Percentiles rank a stretch among this genome's conserved stretches.
phyloP scores from a whole-genome alignment of 1,140 invertebrate species.

The Lucilia sericata region DNA sequence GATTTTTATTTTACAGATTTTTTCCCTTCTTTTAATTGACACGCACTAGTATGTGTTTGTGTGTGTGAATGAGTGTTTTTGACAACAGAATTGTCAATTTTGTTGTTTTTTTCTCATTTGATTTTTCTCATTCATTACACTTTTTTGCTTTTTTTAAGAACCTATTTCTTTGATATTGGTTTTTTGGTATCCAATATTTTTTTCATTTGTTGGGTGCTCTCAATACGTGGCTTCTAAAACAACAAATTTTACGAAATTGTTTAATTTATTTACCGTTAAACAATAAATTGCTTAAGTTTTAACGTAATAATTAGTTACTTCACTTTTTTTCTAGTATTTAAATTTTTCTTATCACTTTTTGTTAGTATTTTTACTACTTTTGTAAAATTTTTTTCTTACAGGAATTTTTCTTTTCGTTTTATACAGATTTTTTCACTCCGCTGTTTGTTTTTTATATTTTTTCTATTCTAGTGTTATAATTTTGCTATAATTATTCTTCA shows the following conservation, averaged over 20 bases:
- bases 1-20: constrained; percentile 15
- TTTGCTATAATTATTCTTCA: background rate
- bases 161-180: background rate
- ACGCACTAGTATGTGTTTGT: background rate
- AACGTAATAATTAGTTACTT: background rate
- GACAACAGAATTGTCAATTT: constrained; percentile 18
- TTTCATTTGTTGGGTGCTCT: background rate
- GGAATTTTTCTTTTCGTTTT: background rate
- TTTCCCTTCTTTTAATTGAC: background rate
- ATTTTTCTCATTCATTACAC: constrained; percentile 13
- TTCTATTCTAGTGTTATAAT: background rate
- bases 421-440: too few relatives aligned
- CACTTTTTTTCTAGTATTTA: background rate
- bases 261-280: constrained; percentile 11
- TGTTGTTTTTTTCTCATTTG: background rate
- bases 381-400: background rate
- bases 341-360: constrained; percentile 6
- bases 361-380: background rate
- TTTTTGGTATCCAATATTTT: constrained; percentile 19
- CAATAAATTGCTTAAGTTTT: background rate
- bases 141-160: constrained; percentile 15
- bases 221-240: constrained; percentile 10
- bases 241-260: background rate
- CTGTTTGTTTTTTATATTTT: background rate
- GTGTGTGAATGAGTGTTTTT: background rate